These are phyloP conservation scores for Notolepis coatsorum DNA, from an alignment of 2,797 vertebrate genomes.

Conservation along the genomic window DNA sequence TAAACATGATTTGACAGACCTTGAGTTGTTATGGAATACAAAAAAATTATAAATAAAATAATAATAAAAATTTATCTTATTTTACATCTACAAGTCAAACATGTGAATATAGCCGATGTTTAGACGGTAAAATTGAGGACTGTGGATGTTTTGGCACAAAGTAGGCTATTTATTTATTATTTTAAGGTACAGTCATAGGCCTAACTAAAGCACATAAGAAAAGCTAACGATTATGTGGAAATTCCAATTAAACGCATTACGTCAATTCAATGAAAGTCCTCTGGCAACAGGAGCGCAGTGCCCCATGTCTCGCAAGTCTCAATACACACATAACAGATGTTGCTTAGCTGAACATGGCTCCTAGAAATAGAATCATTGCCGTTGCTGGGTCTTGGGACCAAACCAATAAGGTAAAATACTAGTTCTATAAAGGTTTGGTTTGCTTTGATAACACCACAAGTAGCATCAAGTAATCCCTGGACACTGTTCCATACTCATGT, in stretches of 20 bases:
- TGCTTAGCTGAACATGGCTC: conserved; percentile 17
- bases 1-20: too few relatives aligned
- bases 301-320: conserved; percentile 27
- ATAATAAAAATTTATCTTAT: too few relatives aligned
- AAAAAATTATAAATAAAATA: too few relatives aligned
- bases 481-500: conserved; percentile 3
- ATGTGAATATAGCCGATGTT: too few relatives aligned
- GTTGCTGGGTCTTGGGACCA: conserved; percentile 5
- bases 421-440: conserved; percentile 2
- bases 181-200: conserved; percentile 1
- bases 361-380: conserved; percentile 22
- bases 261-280: conserved; percentile 42
- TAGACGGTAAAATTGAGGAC: too few relatives aligned
- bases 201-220: conserved; percentile 17
- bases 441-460: conserved; percentile 15
- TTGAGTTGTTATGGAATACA: too few relatives aligned
- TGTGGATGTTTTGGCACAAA: conserved; percentile 7
- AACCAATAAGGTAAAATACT: not conserved
- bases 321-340: not conserved
- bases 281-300: conserved; percentile 24
- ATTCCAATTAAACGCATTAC: conserved; percentile 48
- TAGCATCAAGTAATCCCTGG: conserved; percentile 3
- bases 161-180: not conserved
- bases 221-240: conserved; percentile 26
- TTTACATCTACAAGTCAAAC: too few relatives aligned